phyloP scores from a whole-genome alignment of 2,797 vertebrate genomes.

The Danio aesculapii region DNA sequence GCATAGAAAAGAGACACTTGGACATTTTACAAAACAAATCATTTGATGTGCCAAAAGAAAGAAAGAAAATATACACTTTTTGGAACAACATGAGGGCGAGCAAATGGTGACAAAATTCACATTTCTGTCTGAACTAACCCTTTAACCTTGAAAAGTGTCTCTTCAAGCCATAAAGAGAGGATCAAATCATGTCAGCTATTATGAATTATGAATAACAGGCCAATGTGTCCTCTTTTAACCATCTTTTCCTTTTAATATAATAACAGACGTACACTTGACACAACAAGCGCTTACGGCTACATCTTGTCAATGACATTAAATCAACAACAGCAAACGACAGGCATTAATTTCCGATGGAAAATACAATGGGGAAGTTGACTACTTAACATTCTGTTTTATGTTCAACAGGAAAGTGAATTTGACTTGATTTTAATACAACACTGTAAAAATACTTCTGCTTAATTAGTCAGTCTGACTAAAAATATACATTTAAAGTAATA shows the following conservation, averaged over 20 bases:
- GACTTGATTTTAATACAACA: too few relatives aligned
- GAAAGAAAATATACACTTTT: not conserved
- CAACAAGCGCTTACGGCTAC: not conserved
- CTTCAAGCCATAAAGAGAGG: not conserved
- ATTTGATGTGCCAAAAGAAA: not conserved
- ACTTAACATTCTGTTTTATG: too few relatives aligned
- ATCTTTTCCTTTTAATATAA: not conserved
- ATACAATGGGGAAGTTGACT: too few relatives aligned
- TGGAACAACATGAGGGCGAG: not conserved
- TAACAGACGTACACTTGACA: not conserved
- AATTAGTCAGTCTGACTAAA: too few relatives aligned
- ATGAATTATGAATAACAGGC: not conserved
- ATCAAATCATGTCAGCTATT: not conserved
- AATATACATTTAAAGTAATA: too few relatives aligned
- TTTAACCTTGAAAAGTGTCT: not conserved
- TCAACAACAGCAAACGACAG: too few relatives aligned
- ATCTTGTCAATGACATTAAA: too few relatives aligned
- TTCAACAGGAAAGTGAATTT: too few relatives aligned
- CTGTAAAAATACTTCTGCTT: too few relatives aligned
- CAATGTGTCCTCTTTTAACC: not conserved
- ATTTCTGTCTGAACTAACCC: not conserved
- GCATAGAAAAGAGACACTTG: conserved; percentile 5
- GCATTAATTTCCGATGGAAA: too few relatives aligned
- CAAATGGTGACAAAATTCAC: not conserved
- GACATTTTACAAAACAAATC: not conserved